Percentiles rank a stretch among this genome's conserved stretches.
Evolutionary conservation across 1,140 invertebrate species (phyloP).

Genomic region (Diabrotica virgifera): DNA sequence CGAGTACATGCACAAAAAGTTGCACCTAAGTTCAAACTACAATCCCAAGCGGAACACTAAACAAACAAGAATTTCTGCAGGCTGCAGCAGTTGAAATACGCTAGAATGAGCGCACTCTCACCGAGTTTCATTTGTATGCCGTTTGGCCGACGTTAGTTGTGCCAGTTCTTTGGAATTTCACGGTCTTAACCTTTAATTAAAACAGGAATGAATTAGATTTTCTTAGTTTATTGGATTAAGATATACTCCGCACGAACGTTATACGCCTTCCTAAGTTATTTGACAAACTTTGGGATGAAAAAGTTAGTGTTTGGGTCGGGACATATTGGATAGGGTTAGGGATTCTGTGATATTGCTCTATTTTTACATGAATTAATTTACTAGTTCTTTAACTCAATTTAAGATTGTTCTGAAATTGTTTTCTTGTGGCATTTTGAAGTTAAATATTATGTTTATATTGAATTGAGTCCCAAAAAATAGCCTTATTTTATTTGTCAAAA

Average conservation of each 20-base stretch:
- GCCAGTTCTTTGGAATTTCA: constrained; percentile 2
- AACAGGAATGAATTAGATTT: not conserved
- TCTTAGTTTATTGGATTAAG: not conserved
- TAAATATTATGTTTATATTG: no score
- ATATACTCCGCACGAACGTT: not conserved
- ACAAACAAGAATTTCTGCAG: not conserved
- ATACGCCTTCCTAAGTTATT: no score
- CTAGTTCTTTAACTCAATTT: no score
- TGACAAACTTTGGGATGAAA: no score
- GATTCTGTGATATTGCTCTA: no score
- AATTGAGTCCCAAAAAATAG: no score
- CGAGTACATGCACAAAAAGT: not conserved
- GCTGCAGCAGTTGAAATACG: not conserved
- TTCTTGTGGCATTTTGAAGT: no score
- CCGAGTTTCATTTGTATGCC: constrained; percentile 2
- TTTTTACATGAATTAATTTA: no score
- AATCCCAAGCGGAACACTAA: not conserved
- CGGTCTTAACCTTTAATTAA: constrained; percentile 2
- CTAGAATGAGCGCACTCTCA: not conserved
- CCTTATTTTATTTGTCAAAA: no score
- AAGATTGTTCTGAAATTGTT: no score
- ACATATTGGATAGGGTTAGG: no score
- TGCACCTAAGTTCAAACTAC: not conserved
- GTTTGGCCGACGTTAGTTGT: not conserved
- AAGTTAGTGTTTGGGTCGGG: no score